A percentile compares a stretch with the other conserved stretches of the same genome.
Conservation (phyloP, 2,113 vertebrate species). For the Oncorhynchus keta region DNA sequence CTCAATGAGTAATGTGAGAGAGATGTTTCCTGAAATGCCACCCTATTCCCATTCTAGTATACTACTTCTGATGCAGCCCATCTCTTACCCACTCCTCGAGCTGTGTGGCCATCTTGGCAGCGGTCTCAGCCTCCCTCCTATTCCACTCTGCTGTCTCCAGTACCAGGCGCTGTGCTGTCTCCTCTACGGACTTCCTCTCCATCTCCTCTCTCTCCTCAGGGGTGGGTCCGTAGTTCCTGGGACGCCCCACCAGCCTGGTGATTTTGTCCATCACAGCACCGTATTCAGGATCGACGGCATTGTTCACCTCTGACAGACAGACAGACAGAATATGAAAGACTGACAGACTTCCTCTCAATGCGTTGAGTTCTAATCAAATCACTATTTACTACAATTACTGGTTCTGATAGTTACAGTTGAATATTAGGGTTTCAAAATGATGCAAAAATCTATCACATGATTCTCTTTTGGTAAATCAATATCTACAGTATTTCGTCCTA, state of each 20-base stretch:
- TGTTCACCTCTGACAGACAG: conserved; percentile 74
- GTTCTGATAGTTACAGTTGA: too few species aligned
- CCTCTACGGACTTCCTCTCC: conserved; percentile 69
- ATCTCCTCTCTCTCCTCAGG: conserved; percentile 77
- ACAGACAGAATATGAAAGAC: neutral
- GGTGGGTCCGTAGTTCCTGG: conserved; percentile 83
- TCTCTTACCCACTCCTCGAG: conserved; percentile 86
- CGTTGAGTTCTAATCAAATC: neutral
- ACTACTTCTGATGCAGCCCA: too few species aligned
- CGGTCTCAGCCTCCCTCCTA: conserved; percentile 68
- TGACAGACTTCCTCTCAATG: too few species aligned
- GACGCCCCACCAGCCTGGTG: conserved; percentile 76
- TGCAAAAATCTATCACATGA: neutral
- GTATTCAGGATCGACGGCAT: conserved; percentile 76
- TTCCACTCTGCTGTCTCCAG: conserved; percentile 67
- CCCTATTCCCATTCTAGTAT: neutral
- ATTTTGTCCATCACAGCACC: conserved; percentile 74
- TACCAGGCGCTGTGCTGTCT: conserved; percentile 62
- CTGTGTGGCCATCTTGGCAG: conserved; percentile 72
- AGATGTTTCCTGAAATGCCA: neutral
- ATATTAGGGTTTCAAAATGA: too few species aligned
- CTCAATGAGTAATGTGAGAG: too few species aligned
- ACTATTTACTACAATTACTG: neutral
- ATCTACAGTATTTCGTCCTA: conserved; percentile 29
- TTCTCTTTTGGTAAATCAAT: neutral